phyloP scores from a whole-genome alignment of 2,888 invertebrate species.

The Alviniconcha strummeri region DNA sequence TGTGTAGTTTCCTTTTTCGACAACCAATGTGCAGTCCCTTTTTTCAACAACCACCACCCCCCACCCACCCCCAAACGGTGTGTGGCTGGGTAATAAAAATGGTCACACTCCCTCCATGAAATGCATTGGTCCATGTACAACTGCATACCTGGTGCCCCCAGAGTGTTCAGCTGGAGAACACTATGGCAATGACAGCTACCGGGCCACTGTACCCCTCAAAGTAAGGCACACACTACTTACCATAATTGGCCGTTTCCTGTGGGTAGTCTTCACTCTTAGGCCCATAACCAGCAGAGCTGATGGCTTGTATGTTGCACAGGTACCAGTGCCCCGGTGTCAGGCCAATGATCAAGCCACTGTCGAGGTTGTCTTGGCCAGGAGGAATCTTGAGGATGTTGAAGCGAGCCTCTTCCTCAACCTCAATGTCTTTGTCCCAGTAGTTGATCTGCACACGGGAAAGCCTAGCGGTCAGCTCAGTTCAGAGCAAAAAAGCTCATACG shows the following conservation, averaged over 20 bases:
- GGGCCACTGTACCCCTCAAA: too few species aligned
- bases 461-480: not conserved
- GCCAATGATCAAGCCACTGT: constrained; percentile 94
- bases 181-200: too few species aligned
- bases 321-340: constrained; percentile 94
- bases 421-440: constrained; percentile 72
- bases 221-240: constrained; percentile 46
- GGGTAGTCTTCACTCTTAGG: constrained; percentile 93
- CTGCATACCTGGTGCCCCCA: too few species aligned
- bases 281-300: constrained; percentile 96
- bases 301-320: constrained; percentile 93
- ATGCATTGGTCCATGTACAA: too few species aligned
- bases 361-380: constrained; percentile 76
- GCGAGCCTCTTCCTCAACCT: constrained; percentile 80
- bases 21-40: too few species aligned
- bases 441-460: constrained; percentile 48
- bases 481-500: not conserved
- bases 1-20: too few species aligned
- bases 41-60: too few species aligned
- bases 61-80: too few species aligned
- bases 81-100: too few species aligned
- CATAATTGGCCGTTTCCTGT: constrained; percentile 73
- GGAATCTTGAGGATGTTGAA: constrained; percentile 74
- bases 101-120: too few species aligned
- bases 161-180: too few species aligned